phyloP scores from a whole-genome alignment of 2,113 vertebrate species.

The Salvelinus fontinalis region DNA sequence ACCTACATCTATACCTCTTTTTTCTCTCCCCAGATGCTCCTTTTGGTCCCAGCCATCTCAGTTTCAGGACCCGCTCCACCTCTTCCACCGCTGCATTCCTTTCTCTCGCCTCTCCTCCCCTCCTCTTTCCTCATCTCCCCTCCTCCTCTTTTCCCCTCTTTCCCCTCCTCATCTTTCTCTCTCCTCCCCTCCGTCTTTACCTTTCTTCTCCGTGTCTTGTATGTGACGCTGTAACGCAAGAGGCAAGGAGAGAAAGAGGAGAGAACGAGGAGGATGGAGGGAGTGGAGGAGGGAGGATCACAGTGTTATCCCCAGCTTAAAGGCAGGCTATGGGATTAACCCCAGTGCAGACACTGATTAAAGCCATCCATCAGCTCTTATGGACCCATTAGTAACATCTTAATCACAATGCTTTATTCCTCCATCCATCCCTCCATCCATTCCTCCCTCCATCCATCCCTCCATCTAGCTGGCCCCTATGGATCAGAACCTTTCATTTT shows the following conservation, averaged over 20 bases:
- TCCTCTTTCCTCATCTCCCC: slow-evolving; percentile 57
- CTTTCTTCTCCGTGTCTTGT: background rate
- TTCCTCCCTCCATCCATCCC: slow-evolving; percentile 59
- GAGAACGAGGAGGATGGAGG: slow-evolving; percentile 1
- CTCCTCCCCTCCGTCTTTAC: slow-evolving; percentile 56
- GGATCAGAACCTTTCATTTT: slow-evolving; percentile 77
- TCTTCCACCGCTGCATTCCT: slow-evolving; percentile 57
- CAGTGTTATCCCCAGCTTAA: slow-evolving; percentile 70
- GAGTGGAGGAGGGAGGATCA: slow-evolving; percentile 60
- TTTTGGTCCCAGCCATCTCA: slow-evolving; percentile 42
- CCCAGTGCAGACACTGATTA: slow-evolving; percentile 78
- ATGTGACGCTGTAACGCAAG: slow-evolving; percentile 32
- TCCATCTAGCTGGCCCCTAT: slow-evolving; percentile 67
- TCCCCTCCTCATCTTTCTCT: slow-evolving; percentile 20
- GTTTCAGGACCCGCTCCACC: slow-evolving; percentile 54
- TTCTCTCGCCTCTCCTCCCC: slow-evolving; percentile 6
- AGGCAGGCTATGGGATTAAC: slow-evolving; percentile 72
- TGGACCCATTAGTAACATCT: slow-evolving; percentile 82
- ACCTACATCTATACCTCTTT: slow-evolving; percentile 31
- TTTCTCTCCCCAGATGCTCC: slow-evolving; percentile 65
- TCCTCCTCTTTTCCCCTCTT: background rate
- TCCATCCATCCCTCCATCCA: slow-evolving; percentile 42
- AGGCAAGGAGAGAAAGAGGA: background rate
- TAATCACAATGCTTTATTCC: slow-evolving; percentile 80
- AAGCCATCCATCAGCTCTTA: slow-evolving; percentile 76